Base-by-base conservation (phyloP, 1,140 invertebrate genomes). In the Hycleus cichorii region DNA sequence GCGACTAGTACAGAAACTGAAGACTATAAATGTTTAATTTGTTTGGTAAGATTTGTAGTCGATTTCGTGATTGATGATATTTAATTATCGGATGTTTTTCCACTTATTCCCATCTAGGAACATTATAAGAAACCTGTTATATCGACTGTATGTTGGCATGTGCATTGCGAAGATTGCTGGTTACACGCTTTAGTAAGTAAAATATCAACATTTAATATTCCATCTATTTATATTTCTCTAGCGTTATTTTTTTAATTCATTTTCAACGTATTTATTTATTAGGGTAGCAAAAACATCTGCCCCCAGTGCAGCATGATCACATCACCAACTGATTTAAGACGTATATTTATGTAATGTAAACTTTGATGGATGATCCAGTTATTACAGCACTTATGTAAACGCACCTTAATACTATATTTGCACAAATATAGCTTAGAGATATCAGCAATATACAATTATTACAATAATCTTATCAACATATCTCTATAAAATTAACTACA, bases 301-400 rank as follows among this genome's bases (percentile, higher is more conserved):
- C 88, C 88, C 4, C 88, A 90, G 69, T 90, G 88, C 73, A 89
- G 88, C 75, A 87, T 86, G 82, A 89, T 89, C 58, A 90, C 87
- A 52, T 84, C 87, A 3, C 84, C 87, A 39, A 77, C 82, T 59
- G 86, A 90, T 75, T 73, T 90, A 47, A 76, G 88, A 49, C 78
- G 84, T 62, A 88, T 90, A 71, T 89, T 86, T 71, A 82, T 90
- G 78, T 90, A 80, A 85, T 60, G 40, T 46, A 46, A 25, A 46
- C 26, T 46, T 53, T 42, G 51, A 53, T 46, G 18, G 51, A 43
- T 52, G 39, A 40, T 12, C 38, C 39, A 53, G 39, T 52, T 53
- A 45, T 53, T 46, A 32, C 32, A 42, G 43, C 51, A 53, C 46
- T 53, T 53, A 53, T 53, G 51, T 53, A 53, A 52, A 53, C 51